Conservation (phyloP, 2,797 vertebrate species). For the Poeciliopsis infans region DNA sequence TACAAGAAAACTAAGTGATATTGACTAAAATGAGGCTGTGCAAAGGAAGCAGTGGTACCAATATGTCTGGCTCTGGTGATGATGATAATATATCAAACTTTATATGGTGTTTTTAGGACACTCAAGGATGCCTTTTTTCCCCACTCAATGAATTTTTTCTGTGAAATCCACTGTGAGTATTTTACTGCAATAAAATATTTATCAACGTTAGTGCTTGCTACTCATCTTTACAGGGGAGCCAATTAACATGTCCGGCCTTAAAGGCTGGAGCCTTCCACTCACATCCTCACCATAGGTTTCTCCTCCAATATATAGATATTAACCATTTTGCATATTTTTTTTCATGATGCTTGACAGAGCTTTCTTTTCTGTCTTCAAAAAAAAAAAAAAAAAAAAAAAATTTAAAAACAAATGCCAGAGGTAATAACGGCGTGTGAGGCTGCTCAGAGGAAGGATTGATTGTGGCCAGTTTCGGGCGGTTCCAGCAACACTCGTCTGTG, state of each 20-base stretch:
- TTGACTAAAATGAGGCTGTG: background rate
- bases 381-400: no score
- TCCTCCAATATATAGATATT: background rate
- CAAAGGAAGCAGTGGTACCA: background rate
- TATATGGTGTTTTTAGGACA: no score
- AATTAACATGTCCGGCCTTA: background rate
- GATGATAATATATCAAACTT: no score
- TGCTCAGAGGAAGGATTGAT: slow-evolving; percentile 71
- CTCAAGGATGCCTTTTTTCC: background rate
- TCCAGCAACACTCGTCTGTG: slow-evolving; percentile 57
- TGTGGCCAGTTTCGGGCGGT: slow-evolving; percentile 66
- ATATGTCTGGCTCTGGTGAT: background rate
- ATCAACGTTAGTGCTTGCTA: background rate
- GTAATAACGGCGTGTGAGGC: slow-evolving; percentile 44
- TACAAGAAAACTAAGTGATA: background rate
- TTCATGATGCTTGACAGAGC: slow-evolving; percentile 16
- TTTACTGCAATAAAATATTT: background rate
- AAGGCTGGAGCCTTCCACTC: background rate
- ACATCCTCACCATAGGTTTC: background rate
- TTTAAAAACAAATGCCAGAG: background rate
- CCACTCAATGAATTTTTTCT: background rate
- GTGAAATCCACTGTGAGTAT: background rate
- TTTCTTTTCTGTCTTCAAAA: slow-evolving; percentile 33
- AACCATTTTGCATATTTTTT: background rate
- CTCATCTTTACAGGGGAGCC: background rate